Evolutionary conservation across 2,888 invertebrate species (phyloP), one percentile per base, ranked within the genome.

Genomic region (Metallyticus violacea): DNA sequence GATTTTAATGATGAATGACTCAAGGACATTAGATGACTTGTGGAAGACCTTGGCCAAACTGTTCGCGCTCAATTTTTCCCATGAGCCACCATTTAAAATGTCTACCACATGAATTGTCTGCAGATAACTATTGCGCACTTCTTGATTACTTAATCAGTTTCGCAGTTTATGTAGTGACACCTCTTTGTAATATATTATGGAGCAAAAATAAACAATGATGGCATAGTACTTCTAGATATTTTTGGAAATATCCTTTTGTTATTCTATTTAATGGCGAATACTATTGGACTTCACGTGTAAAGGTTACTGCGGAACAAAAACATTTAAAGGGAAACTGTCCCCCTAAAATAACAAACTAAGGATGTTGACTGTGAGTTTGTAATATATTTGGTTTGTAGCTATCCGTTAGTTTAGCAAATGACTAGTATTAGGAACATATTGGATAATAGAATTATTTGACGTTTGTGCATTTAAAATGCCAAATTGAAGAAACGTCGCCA

Each of bases 11-110:
- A 30, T 79, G 84, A 85, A 15, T 26, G 28, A 28, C 26, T 80
- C 76, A 86, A 86, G 86, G 86, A n/a, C 86, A 29, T 76, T 26
- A 28, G 27, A 25, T 26, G 76, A 86, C 77, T 81, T 81, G 76
- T 40, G 40, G 79, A 26, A 86, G 78, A 40, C 85, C 85, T 86
- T 82, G 88, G 81, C 22, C 86, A 87, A 78, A 88, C 84, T 30
- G 86, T 88, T 86, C 86, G 86, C 86, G 87, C 87, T 87, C 85
- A 87, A 88, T 88, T 86, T 87, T 87, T 83, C 88, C 88, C 88
- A 88, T 86, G 84, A 87, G 86, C 86, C 88, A 87, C 86, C 85
- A 85, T 87, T 87, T 80, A 87, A 87, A 87, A 87, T 87, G 86
- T 87, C 86, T 87, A 87, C 86, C 86, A 87, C 86, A 87, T 87